These are phyloP conservation scores for Crotalus helleri DNA, from an alignment of 2,113 vertebrate species.

Conservation along the genomic window DNA sequence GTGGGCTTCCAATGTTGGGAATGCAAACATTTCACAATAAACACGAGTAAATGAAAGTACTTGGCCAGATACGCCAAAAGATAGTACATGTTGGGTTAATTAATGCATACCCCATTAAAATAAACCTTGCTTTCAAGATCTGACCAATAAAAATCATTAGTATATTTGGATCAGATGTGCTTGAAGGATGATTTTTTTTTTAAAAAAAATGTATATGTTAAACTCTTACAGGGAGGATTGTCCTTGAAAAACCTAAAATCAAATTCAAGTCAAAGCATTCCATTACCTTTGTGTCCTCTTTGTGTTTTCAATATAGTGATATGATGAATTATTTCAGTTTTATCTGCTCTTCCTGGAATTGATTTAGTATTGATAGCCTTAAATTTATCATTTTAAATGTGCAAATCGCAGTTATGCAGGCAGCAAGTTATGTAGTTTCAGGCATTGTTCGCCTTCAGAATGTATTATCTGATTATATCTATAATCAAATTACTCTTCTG, in stretches of 20 bases:
- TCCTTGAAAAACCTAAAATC: slow-evolving; percentile 66
- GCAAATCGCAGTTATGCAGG: slow-evolving; percentile 52
- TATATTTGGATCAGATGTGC: slow-evolving; percentile 85
- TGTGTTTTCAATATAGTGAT: slow-evolving; percentile 50
- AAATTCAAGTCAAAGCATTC: slow-evolving; percentile 55
- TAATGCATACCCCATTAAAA: slow-evolving; percentile 93
- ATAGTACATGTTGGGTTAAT: slow-evolving; percentile 99
- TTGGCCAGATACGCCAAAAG: slow-evolving; percentile 89
- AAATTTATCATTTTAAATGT: slow-evolving; percentile 69
- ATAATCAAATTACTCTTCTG: slow-evolving; percentile 58
- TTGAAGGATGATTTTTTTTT: slow-evolving; percentile 70
- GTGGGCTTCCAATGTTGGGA: slow-evolving; percentile 94
- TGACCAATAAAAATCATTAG: slow-evolving; percentile 92
- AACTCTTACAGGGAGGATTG: slow-evolving; percentile 59
- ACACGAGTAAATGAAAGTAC: slow-evolving; percentile 98
- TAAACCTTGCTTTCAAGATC: slow-evolving; percentile 92
- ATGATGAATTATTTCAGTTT: slow-evolving; percentile 70
- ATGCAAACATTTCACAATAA: slow-evolving; percentile 99
- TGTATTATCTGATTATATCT: slow-evolving; percentile 50
- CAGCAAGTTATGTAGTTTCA: slow-evolving; percentile 56
- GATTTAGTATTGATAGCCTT: slow-evolving; percentile 68
- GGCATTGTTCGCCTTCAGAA: slow-evolving; percentile 61
- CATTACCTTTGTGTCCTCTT: slow-evolving; percentile 39
- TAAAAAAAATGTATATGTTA: slow-evolving; percentile 52
- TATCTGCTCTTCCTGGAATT: slow-evolving; percentile 70